These are phyloP conservation scores for Neoascia interrupta DNA, from an alignment of 2,888 invertebrate species.

Conservation along the genomic window DNA sequence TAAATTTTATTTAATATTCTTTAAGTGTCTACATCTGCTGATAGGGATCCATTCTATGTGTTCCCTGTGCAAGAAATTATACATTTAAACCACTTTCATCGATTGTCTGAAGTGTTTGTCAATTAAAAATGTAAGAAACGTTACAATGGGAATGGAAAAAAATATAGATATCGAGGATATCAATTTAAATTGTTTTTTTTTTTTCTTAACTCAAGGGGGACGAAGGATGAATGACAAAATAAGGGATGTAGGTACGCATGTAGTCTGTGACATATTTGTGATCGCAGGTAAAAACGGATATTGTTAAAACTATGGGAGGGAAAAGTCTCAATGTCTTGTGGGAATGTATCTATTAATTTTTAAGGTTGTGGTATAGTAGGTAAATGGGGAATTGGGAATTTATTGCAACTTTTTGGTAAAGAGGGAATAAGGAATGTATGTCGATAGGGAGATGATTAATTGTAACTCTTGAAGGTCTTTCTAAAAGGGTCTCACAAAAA, in stretches of 20 bases:
- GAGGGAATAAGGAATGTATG: not conserved
- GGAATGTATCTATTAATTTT: conserved; percentile 27
- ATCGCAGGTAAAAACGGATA: conserved; percentile 48
- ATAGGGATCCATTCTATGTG: conserved; percentile 17
- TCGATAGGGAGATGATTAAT: conserved; percentile 4
- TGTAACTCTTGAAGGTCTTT: too few relatives aligned
- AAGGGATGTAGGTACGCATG: conserved; percentile 11
- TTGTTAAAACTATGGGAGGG: conserved; percentile 27
- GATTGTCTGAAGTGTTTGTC: conserved; percentile 31
- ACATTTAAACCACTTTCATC: conserved; percentile 39
- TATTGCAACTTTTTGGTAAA: conserved; percentile 25
- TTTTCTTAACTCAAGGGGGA: conserved; percentile 9
- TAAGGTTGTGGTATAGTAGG: too few relatives aligned
- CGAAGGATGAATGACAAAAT: conserved; percentile 32
- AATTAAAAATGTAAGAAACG: conserved; percentile 58
- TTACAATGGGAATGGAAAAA: not conserved
- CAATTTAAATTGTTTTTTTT: conserved; percentile 45
- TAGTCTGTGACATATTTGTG: not conserved
- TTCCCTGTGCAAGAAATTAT: conserved; percentile 13
- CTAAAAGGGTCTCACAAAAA: too few relatives aligned
- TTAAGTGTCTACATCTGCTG: conserved; percentile 34
- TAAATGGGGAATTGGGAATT: conserved; percentile 16
- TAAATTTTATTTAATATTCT: conserved; percentile 50
- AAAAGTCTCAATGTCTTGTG: conserved; percentile 23
- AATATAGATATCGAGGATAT: conserved; percentile 37